Conservation (phyloP, 2,113 vertebrate species). For the Melanerpes formicivorus region DNA sequence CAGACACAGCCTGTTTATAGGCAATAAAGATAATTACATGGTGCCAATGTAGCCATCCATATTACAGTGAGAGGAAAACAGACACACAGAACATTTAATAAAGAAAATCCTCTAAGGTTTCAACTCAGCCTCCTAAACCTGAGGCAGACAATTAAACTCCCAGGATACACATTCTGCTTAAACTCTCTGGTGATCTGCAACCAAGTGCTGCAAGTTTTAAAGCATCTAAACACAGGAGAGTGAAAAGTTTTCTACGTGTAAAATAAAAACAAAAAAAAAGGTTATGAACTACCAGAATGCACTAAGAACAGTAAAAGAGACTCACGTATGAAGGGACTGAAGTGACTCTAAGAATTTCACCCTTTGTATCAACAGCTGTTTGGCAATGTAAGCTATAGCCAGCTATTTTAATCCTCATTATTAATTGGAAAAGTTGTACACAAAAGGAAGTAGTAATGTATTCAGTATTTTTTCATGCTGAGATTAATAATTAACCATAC, state of each 20-base stretch:
- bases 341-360: neutral
- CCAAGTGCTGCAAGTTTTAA: neutral
- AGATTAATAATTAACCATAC: neutral
- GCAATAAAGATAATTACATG: neutral
- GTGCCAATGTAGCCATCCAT: neutral
- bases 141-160: neutral
- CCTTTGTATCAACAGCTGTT: neutral
- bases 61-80: conserved; percentile 7
- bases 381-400: neutral
- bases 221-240: neutral
- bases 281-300: neutral
- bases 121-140: neutral
- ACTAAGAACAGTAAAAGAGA: neutral
- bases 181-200: neutral
- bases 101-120: neutral
- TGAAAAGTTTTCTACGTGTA: neutral
- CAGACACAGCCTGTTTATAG: neutral
- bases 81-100: neutral
- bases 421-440: conserved; percentile 7
- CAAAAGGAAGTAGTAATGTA: neutral
- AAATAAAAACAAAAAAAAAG: neutral
- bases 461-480: neutral
- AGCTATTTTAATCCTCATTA: neutral
- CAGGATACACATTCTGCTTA: neutral
- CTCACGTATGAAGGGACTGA: neutral